Evolutionary conservation across 53 echinoderm and acorn worm species (phyloP).

Genomic region (Crossaster papposus): DNA sequence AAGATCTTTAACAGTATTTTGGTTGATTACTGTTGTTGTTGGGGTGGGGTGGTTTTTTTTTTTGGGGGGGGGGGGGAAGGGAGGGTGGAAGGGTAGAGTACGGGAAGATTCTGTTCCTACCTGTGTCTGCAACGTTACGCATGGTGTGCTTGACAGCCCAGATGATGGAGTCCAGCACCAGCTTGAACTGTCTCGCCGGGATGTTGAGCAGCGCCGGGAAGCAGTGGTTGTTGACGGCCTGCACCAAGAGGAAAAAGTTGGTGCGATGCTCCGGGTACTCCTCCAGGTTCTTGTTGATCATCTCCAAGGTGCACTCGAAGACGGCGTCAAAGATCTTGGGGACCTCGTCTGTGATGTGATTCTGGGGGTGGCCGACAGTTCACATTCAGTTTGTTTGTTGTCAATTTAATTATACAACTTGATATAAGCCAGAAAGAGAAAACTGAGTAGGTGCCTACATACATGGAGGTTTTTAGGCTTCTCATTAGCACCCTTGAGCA

Average conservation of each 20-base stretch:
- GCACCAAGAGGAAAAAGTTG: constrained; percentile 92
- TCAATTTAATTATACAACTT: too few species aligned
- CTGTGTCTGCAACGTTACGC: constrained; percentile 99
- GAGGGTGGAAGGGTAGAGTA: background rate
- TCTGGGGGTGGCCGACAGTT: constrained; percentile 32
- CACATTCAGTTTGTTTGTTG: background rate
- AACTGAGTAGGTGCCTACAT: background rate
- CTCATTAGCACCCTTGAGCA: too few species aligned
- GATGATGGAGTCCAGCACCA: constrained; percentile 94
- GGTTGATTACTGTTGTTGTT: too few species aligned
- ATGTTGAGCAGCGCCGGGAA: constrained; percentile 90
- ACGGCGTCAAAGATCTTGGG: constrained; percentile 91
- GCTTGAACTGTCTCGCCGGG: constrained; percentile 89
- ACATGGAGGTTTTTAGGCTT: background rate
- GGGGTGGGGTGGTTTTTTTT: too few species aligned
- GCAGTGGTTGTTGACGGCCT: constrained; percentile 97
- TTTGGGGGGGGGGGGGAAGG: background rate
- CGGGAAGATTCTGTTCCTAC: constrained; percentile 37
- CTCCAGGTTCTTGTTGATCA: constrained; percentile 99
- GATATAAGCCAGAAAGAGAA: too few species aligned
- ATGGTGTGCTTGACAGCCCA: constrained; percentile 99
- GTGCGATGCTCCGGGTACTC: constrained; percentile 97
- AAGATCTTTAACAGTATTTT: too few species aligned
- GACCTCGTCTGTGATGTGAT: constrained; percentile 84
- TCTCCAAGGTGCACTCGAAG: constrained; percentile 95